Evolutionary conservation across 1,140 invertebrate species (phyloP).

Genomic region (Acarapis woodi): DNA sequence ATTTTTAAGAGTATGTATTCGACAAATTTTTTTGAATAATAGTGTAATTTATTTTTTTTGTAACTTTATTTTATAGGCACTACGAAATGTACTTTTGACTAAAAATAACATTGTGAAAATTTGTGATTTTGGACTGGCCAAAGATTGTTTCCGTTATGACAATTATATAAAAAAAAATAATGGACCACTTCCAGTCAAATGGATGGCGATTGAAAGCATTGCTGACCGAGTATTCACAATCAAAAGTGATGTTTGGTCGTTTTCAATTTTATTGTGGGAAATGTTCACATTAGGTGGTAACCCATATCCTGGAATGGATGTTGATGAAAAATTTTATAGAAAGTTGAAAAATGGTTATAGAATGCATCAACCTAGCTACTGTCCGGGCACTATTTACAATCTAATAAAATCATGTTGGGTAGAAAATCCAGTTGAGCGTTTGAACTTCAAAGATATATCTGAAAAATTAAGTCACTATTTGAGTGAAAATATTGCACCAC

Average conservation of each 20-base stretch:
- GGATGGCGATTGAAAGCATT: conserved; percentile 68
- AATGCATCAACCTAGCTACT: conserved; percentile 43
- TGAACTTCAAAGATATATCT: conserved; percentile 28
- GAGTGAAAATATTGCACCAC: too few species aligned
- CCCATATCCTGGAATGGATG: conserved; percentile 74
- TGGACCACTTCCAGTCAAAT: conserved; percentile 35
- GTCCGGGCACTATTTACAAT: conserved; percentile 42
- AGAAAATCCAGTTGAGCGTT: conserved; percentile 35
- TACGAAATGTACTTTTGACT: conserved; percentile 43
- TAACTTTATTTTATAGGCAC: conserved; percentile 29
- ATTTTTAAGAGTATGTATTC: not conserved
- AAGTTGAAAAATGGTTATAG: conserved; percentile 59
- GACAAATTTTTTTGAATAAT: not conserved
- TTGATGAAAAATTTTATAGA: conserved; percentile 21
- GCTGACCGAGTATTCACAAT: conserved; percentile 48
- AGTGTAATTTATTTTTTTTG: not conserved
- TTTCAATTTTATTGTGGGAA: conserved; percentile 87
- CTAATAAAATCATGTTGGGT: conserved; percentile 52
- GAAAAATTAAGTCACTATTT: conserved; percentile 19
- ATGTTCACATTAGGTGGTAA: conserved; percentile 79
- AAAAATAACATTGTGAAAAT: conserved; percentile 49
- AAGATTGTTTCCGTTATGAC: conserved; percentile 37
- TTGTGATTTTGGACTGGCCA: conserved; percentile 44
- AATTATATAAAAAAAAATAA: conserved; percentile 11
- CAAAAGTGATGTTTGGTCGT: conserved; percentile 46